These are phyloP conservation scores for Diachasma alloeum DNA, from an alignment of 1,140 invertebrate species.

Conservation along the genomic window DNA sequence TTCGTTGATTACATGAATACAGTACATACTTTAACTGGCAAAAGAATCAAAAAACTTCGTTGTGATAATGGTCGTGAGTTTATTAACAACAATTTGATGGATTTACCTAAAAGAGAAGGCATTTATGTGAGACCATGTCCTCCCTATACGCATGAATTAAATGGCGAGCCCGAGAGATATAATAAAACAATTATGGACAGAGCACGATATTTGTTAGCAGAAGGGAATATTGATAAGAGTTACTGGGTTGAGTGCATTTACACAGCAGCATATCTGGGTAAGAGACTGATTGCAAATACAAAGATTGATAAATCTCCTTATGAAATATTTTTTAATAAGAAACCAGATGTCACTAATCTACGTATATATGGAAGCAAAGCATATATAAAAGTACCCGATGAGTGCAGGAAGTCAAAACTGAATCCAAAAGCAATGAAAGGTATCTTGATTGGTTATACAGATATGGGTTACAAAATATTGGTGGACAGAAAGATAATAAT, in stretches of 20 bases:
- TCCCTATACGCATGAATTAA: constrained; percentile 33
- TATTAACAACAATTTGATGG: constrained; percentile 29
- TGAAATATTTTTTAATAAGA: not conserved
- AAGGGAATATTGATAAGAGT: not conserved
- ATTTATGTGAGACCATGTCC: constrained; percentile 29
- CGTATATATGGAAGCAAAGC: constrained; percentile 36
- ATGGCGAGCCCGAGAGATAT: constrained; percentile 31
- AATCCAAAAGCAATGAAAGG: too few relatives aligned
- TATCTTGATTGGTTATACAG: not conserved
- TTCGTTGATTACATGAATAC: not conserved
- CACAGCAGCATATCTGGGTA: too few relatives aligned
- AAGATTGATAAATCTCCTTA: too few relatives aligned
- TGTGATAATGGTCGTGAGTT: constrained; percentile 36
- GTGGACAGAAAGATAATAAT: not conserved
- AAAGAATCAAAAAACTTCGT: constrained; percentile 30
- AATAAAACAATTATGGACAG: constrained; percentile 35
- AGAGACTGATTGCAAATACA: too few relatives aligned
- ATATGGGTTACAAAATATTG: not conserved
- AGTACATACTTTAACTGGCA: not conserved
- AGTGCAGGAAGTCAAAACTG: constrained; percentile 33
- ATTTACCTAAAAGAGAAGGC: constrained; percentile 28
- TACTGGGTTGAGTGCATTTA: too few relatives aligned
- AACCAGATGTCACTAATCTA: not conserved
- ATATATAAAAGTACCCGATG: constrained; percentile 34
- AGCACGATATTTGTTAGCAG: constrained; percentile 19